phyloP scores from a whole-genome alignment of 92 coral and sea anemone species.

The Porites divaricata region DNA sequence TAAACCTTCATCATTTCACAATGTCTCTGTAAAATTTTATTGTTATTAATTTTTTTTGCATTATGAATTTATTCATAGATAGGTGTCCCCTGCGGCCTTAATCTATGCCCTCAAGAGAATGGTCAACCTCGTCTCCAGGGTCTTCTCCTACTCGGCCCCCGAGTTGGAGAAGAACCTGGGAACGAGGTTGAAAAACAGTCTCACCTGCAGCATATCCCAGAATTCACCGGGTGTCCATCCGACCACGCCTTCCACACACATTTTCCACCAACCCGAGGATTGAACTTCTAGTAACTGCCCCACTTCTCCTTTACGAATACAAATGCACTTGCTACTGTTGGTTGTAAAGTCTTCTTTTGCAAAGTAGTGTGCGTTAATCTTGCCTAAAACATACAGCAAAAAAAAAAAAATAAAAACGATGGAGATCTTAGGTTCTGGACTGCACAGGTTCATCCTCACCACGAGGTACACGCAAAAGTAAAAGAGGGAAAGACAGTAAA shows the following conservation, averaged over 20 bases:
- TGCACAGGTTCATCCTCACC: background rate
- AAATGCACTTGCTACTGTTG: slow-evolving; percentile 54
- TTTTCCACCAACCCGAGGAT: slow-evolving; percentile 78
- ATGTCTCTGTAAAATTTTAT: too few relatives aligned
- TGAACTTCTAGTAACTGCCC: slow-evolving; percentile 64
- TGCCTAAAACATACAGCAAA: slow-evolving; percentile 12
- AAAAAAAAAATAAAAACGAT: too few relatives aligned
- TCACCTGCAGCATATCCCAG: slow-evolving; percentile 56
- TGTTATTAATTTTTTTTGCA: too few relatives aligned
- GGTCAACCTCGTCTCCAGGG: background rate
- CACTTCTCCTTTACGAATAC: slow-evolving; percentile 71
- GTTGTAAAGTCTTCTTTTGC: slow-evolving; percentile 68
- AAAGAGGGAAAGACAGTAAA: too few relatives aligned
- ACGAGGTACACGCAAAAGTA: background rate
- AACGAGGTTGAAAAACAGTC: background rate
- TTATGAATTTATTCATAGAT: too few relatives aligned
- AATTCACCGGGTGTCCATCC: slow-evolving; percentile 83
- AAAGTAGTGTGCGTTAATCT: slow-evolving; percentile 53
- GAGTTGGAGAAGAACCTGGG: too few relatives aligned
- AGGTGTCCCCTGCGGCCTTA: too few relatives aligned
- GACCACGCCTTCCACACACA: slow-evolving; percentile 74
- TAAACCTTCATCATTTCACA: too few relatives aligned
- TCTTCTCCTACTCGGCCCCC: too few relatives aligned
- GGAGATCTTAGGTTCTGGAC: background rate
- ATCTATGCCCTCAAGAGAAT: too few relatives aligned